Base-by-base conservation (phyloP, 2,888 invertebrate genomes). In the Sphecodes monilicornis region DNA sequence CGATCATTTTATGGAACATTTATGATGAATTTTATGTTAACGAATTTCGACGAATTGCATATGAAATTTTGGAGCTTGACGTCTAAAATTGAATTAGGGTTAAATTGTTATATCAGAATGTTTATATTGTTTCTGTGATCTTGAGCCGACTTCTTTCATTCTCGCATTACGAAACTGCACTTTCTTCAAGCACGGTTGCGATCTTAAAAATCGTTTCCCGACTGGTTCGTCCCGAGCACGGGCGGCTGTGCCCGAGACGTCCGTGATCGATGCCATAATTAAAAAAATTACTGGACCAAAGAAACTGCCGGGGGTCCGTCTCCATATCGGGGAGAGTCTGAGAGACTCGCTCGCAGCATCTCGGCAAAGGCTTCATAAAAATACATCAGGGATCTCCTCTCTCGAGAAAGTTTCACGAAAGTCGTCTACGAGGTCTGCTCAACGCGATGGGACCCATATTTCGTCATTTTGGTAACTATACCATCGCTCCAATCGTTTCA, bases 391-490 rank as follows among this genome's bases (percentile, higher is more conserved):
- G 60, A 71, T 71, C 57, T 71, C 57, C 50, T 11, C 50, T 43
- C 76, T 22, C 57, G 60, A 29, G 60, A 39, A 64, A 71, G 70
- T 60, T 60, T 57, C 64, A 71, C 60, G 71, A 60, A 54, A 64
- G 70, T 78, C 70, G 66, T 11, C 64, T 36, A 36, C 60, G 29
- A 13, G 4, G 26, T 29, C 64, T 36, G 36, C 60, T 26, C 26
- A 6, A 16, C 29, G 16, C 6, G 60, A 16, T 60, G 60, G 60
- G 60, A 60, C n/a, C n/a, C n/a, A 60, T 32, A 18, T 18, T 64
- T 64, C 29, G 64, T 64, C 22, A 32, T 64, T 64, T 32, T 29
- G 18, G 29, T 32, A 18, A 29, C 64, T n/a, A 11, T n/a, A 1
- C 54, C n/a, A 54, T 54, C 54, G 8, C 10, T 11, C 3, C 22